Evolutionary conservation across 2,888 invertebrate species (phyloP).

Genomic region (Mycalesis mineus): DNA sequence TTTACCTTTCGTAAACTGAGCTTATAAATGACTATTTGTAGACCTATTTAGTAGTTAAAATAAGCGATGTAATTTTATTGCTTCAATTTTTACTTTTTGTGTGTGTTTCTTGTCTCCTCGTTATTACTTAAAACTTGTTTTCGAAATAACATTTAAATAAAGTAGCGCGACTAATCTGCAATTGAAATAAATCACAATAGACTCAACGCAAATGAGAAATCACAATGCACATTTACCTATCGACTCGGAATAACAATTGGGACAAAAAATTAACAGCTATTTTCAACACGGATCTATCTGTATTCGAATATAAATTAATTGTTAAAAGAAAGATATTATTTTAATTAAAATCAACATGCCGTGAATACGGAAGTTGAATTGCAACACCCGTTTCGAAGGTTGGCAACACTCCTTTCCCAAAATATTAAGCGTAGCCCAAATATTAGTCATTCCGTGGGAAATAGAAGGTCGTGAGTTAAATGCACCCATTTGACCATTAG

Average conservation of each 20-base stretch:
- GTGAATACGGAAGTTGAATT: slow-evolving; percentile 18
- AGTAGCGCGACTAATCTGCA: background rate
- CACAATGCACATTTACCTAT: background rate
- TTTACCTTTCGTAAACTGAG: too few relatives aligned
- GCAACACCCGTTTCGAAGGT: slow-evolving; percentile 17
- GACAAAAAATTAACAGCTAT: slow-evolving; percentile 4
- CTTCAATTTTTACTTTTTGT: too few relatives aligned
- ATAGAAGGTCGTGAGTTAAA: slow-evolving; percentile 23
- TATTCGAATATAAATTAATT: background rate
- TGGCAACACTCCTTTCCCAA: slow-evolving; percentile 18
- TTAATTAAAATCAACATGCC: slow-evolving; percentile 9
- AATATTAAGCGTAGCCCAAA: slow-evolving; percentile 13
- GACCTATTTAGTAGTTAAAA: too few relatives aligned
- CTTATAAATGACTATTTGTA: too few relatives aligned
- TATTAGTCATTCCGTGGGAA: slow-evolving; percentile 31
- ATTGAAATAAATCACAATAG: background rate
- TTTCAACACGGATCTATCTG: slow-evolving; percentile 2
- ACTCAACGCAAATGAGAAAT: background rate
- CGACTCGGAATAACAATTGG: background rate
- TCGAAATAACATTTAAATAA: background rate
- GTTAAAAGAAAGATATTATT: slow-evolving; percentile 2
- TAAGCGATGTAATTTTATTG: too few relatives aligned
- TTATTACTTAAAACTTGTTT: background rate
- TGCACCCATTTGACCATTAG: slow-evolving; percentile 21
- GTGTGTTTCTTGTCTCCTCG: too few relatives aligned